Percentiles rank a stretch among this genome's conserved stretches.
These are phyloP conservation scores for Heliconius erato DNA, from an alignment of 2,888 invertebrate genomes.

Conservation along the genomic window DNA sequence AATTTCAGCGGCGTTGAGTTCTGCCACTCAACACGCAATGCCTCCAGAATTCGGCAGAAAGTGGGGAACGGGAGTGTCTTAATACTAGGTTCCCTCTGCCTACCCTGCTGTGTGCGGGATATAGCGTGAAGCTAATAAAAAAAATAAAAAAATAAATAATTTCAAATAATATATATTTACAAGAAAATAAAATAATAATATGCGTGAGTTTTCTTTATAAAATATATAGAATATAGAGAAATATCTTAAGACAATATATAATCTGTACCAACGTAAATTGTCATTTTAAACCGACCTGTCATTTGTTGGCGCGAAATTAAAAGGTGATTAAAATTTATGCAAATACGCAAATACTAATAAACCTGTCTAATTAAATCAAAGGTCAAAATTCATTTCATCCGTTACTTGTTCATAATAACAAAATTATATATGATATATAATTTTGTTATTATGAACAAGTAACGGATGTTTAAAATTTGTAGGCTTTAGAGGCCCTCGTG, in stretches of 20 bases:
- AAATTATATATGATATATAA: neutral
- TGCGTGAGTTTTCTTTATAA: neutral
- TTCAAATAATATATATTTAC: too few relatives aligned
- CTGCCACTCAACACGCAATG: too few relatives aligned
- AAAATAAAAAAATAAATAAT: too few relatives aligned
- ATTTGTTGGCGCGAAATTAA: slow-evolving; percentile 36
- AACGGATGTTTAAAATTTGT: neutral
- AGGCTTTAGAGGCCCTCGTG: too few relatives aligned
- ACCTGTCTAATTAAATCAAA: slow-evolving; percentile 11
- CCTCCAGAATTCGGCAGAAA: too few relatives aligned
- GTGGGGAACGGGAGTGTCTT: too few relatives aligned
- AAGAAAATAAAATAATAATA: neutral
- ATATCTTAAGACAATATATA: neutral
- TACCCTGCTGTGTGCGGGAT: too few relatives aligned
- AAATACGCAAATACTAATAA: slow-evolving; percentile 48
- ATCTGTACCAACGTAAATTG: slow-evolving; percentile 26
- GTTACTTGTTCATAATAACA: neutral
- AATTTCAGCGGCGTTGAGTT: too few relatives aligned
- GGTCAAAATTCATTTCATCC: neutral
- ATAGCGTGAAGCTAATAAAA: too few relatives aligned
- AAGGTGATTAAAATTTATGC: slow-evolving; percentile 50
- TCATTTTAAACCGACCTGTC: slow-evolving; percentile 44
- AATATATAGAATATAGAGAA: neutral
- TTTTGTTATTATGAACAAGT: too few relatives aligned
- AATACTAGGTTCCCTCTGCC: too few relatives aligned